A percentile compares a stretch with the other conserved stretches of the same genome.
These are phyloP conservation scores for Upupa epops DNA, from an alignment of 2,113 vertebrate genomes.

Conservation along the genomic window DNA sequence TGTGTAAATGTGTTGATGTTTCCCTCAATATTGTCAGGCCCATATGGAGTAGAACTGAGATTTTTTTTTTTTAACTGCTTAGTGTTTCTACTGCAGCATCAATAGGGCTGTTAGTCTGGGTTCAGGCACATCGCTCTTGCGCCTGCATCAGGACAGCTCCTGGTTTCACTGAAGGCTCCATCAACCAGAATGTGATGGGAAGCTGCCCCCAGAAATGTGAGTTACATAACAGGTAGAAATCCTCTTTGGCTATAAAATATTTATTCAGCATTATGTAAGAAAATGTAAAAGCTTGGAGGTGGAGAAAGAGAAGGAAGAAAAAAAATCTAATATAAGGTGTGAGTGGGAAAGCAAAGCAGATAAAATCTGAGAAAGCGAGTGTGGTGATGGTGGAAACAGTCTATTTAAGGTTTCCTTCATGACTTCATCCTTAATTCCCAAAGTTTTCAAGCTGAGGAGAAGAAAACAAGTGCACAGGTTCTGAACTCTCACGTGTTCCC, in stretches of 20 bases:
- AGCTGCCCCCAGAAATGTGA: background rate
- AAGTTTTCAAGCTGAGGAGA: background rate
- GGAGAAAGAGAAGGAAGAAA: background rate
- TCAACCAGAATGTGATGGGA: conserved; percentile 14
- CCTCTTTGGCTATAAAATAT: conserved; percentile 47
- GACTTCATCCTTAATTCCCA: background rate
- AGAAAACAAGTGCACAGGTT: background rate
- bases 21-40: background rate
- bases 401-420: conserved; percentile 23
- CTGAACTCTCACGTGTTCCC: background rate
- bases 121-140: background rate
- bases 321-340: conserved; percentile 36
- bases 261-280: conserved; percentile 48
- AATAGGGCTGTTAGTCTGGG: background rate
- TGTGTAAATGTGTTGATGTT: background rate
- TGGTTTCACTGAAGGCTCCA: background rate
- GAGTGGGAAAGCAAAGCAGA: conserved; percentile 42
- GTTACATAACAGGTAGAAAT: conserved; percentile 33
- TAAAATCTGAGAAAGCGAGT: conserved; percentile 18
- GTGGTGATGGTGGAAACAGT: background rate
- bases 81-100: background rate
- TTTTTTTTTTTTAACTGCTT: background rate
- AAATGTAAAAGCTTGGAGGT: conserved; percentile 43
- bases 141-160: background rate
- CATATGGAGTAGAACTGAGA: background rate